phyloP scores from a whole-genome alignment of 2,888 invertebrate genomes.

The Yponomeuta evonymella region DNA sequence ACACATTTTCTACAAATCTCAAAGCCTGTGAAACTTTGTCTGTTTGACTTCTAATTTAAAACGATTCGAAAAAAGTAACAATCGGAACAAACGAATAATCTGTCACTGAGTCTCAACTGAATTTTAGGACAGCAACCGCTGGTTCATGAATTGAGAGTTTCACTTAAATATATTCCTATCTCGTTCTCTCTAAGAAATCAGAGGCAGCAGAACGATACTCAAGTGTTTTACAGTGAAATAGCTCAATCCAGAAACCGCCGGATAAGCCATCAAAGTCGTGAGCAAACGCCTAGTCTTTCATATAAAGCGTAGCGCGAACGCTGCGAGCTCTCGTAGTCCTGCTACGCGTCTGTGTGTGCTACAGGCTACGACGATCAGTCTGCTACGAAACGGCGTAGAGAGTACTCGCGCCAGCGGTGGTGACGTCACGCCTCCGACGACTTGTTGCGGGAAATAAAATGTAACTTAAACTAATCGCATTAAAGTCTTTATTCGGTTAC shows the following conservation, averaged over 20 bases:
- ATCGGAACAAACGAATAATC: no score
- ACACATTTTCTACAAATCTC: no score
- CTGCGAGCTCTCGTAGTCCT: conserved; percentile 9
- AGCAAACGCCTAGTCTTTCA: conserved; percentile 48
- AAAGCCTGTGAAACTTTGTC: no score
- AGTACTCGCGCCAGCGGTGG: conserved; percentile 34
- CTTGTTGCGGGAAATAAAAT: conserved; percentile 10
- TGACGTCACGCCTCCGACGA: neutral
- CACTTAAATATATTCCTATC: no score
- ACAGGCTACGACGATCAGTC: conserved; percentile 41
- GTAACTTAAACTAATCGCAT: conserved; percentile 1
- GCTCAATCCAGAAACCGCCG: neutral
- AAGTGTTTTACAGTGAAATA: no score
- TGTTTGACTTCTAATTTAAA: no score
- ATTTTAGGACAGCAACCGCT: no score
- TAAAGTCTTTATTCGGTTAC: neutral
- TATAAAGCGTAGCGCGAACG: conserved; percentile 18
- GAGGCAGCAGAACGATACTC: no score
- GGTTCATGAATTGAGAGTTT: no score
- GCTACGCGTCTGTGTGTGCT: conserved; percentile 36
- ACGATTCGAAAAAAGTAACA: no score
- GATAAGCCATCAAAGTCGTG: conserved; percentile 24
- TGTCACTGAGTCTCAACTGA: no score
- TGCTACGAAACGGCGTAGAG: conserved; percentile 47
- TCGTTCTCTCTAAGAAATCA: no score